A percentile compares a stretch with the other conserved stretches of the same genome.
Evolutionary conservation across 2,113 vertebrate genomes (phyloP).

Genomic region (Oreochromis niloticus): DNA sequence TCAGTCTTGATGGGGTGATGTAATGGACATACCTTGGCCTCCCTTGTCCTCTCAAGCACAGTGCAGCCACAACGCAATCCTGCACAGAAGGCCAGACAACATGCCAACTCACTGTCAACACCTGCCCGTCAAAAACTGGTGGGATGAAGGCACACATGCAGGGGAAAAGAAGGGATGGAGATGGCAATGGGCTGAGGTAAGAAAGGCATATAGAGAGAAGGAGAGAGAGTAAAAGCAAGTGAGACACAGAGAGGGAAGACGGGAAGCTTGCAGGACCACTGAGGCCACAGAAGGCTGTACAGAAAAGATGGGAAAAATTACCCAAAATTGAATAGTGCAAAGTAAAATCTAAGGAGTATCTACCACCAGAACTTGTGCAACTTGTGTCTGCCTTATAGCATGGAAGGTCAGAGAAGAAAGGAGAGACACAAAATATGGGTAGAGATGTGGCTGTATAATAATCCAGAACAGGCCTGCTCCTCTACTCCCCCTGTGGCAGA

Average conservation of each 20-base stretch:
- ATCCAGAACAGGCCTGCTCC: not conserved
- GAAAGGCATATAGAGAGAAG: not conserved
- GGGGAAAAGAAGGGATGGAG: conserved; percentile 24
- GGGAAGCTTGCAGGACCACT: not conserved
- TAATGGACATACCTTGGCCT: conserved; percentile 68
- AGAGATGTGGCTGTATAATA: not conserved
- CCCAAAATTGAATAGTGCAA: not conserved
- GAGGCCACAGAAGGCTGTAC: not conserved
- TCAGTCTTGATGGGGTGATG: conserved; percentile 74
- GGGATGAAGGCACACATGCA: conserved; percentile 56
- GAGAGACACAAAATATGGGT: not conserved
- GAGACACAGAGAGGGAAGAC: not conserved
- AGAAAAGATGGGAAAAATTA: not conserved
- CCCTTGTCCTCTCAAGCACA: conserved; percentile 50
- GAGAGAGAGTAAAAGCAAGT: not conserved
- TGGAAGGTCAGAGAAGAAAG: not conserved
- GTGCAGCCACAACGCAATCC: conserved; percentile 35
- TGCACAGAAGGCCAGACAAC: conserved; percentile 51
- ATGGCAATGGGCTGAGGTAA: not conserved
- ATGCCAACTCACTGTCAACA: conserved; percentile 70
- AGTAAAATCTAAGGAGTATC: not conserved
- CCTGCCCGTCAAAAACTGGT: conserved; percentile 45
- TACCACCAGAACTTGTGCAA: not conserved
- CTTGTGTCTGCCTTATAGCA: not conserved
- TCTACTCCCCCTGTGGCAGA: conserved; percentile 6